Conservation (phyloP, 1,140 invertebrate species). For the Halesus radiatus region DNA sequence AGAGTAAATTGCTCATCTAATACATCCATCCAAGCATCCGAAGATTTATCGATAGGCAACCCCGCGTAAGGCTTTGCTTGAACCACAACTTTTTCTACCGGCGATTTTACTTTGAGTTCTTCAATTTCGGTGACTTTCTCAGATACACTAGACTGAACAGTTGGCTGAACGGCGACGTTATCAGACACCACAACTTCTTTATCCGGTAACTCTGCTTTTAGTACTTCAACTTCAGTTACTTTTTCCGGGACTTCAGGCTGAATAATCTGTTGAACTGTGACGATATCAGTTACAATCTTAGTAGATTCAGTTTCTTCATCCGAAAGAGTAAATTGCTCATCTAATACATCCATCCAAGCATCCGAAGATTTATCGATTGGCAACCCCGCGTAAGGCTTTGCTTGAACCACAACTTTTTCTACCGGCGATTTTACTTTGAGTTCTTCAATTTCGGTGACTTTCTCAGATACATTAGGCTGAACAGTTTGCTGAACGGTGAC, state of each 20-base stretch:
- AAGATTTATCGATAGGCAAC: conserved; percentile 67
- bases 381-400: conserved; percentile 61
- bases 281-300: too few species aligned
- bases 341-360: conserved; percentile 69
- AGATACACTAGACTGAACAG: too few species aligned
- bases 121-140: conserved; percentile 56
- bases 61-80: conserved; percentile 55
- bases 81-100: not conserved
- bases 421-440: not conserved
- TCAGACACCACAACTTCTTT: not conserved
- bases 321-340: conserved; percentile 68
- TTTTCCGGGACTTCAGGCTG: too few species aligned
- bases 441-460: conserved; percentile 11
- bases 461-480: not conserved
- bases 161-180: not conserved
- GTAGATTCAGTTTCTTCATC: conserved; percentile 65
- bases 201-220: not conserved
- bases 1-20: conserved; percentile 71
- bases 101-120: not conserved
- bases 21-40: conserved; percentile 69
- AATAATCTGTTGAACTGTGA: too few species aligned
- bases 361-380: conserved; percentile 67
- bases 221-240: conserved; percentile 56
- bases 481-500: not conserved
- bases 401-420: conserved; percentile 1